Percentiles rank a stretch among this genome's conserved stretches.
phyloP scores from a whole-genome alignment of 2,888 invertebrate species.

The Bedellia somnulentella region DNA sequence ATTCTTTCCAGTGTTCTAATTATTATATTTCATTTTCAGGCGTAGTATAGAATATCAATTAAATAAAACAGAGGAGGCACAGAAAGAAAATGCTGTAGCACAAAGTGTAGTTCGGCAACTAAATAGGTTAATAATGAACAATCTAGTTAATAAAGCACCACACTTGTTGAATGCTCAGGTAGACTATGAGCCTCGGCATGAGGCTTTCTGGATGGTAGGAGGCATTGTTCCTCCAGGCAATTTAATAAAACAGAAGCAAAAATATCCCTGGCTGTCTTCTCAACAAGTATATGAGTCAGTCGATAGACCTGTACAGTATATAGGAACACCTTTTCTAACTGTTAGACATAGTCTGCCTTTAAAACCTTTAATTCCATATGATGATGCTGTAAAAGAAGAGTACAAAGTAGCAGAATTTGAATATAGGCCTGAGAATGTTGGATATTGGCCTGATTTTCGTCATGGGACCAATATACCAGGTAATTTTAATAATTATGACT shows the following conservation, averaged over 20 bases:
- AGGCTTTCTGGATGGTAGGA: constrained; percentile 85
- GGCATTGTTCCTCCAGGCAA: constrained; percentile 64
- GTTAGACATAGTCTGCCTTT: constrained; percentile 72
- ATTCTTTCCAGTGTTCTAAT: not conserved
- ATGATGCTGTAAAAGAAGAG: constrained; percentile 57
- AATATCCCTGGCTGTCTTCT: constrained; percentile 33
- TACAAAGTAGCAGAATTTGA: constrained; percentile 61
- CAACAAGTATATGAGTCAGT: constrained; percentile 51
- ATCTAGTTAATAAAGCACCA: not conserved
- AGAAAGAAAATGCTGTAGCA: constrained; percentile 43
- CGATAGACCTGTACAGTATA: constrained; percentile 71
- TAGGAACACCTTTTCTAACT: constrained; percentile 68
- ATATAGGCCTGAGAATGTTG: constrained; percentile 64
- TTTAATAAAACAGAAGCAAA: constrained; percentile 35
- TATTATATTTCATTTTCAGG: constrained; percentile 16
- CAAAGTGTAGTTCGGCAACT: constrained; percentile 65
- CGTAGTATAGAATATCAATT: constrained; percentile 13
- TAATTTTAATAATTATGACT: constrained; percentile 18
- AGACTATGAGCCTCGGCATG: constrained; percentile 76
- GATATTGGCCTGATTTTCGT: constrained; percentile 55
- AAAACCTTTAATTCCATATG: constrained; percentile 60
- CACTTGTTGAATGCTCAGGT: constrained; percentile 40
- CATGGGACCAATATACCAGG: constrained; percentile 78
- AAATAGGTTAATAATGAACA: constrained; percentile 61
- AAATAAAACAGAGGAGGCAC: constrained; percentile 20